phyloP scores from a whole-genome alignment of 2,113 vertebrate species.

The Cichladusa arquata region DNA sequence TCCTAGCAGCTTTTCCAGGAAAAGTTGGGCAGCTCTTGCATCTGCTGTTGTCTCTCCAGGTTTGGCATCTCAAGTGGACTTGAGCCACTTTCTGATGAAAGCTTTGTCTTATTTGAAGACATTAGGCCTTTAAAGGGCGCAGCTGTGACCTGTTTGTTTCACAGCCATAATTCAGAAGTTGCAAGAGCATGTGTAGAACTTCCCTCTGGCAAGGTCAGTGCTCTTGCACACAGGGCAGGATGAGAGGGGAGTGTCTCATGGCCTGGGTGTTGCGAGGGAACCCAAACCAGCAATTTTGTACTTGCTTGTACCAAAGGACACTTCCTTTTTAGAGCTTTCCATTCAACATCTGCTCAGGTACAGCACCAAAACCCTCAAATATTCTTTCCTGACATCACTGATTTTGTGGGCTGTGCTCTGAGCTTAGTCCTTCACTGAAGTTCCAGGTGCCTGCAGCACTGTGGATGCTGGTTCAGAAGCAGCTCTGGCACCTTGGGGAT shows the following conservation, averaged over 20 bases:
- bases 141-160: not conserved
- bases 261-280: not conserved
- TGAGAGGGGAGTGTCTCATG: not conserved
- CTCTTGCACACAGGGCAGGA: not conserved
- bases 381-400: not conserved
- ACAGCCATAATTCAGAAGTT: not conserved
- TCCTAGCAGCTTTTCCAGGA: not conserved
- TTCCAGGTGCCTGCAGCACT: accelerated
- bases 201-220: not conserved
- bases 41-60: not conserved
- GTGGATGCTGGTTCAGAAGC: not conserved
- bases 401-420: not conserved
- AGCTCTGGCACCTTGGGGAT: not conserved
- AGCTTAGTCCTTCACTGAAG: not conserved
- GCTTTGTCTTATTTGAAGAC: not conserved
- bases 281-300: not conserved
- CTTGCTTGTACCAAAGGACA: not conserved
- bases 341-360: not conserved
- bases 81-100: not conserved
- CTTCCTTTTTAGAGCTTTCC: not conserved
- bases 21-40: not conserved
- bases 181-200: not conserved
- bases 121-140: not conserved
- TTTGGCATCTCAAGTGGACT: not conserved
- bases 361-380: not conserved